Conservation (phyloP, 2,113 vertebrate species). For the Peromyscus maniculatus region DNA sequence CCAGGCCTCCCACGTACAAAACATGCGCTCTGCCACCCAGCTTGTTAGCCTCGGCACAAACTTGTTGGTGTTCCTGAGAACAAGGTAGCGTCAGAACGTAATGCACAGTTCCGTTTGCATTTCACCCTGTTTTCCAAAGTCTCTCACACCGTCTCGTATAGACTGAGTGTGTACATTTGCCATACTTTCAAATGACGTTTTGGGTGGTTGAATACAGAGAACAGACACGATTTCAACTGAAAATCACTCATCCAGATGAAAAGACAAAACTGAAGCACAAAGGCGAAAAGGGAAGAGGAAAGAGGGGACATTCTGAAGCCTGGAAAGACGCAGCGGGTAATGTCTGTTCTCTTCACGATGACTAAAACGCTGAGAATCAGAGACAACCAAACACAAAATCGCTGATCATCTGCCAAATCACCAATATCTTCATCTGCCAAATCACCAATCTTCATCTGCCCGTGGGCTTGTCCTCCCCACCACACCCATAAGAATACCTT, state of each 20-base stretch:
- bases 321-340: not conserved
- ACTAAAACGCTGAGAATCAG: not conserved
- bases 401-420: slow-evolving; percentile 2
- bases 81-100: not conserved
- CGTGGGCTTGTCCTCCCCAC: not conserved
- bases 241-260: slow-evolving; percentile 25
- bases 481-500: not conserved
- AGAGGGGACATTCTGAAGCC: not conserved
- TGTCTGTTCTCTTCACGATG: slow-evolving; percentile 32
- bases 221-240: slow-evolving; percentile 18
- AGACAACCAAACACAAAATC: slow-evolving; percentile 14
- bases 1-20: not conserved
- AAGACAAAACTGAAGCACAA: slow-evolving; percentile 19
- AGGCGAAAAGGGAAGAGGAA: not conserved
- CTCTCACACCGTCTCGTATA: not conserved
- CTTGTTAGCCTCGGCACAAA: too few species aligned
- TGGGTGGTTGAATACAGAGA: not conserved
- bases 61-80: slow-evolving; percentile 17
- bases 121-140: not conserved
- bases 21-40: not conserved
- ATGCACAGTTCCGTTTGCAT: not conserved
- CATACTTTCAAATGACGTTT: slow-evolving; percentile 1
- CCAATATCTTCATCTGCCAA: not conserved
- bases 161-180: not conserved
- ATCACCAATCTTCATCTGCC: not conserved